Percentiles rank a stretch among this genome's conserved stretches.
These are phyloP conservation scores for Hystrix cristata DNA, from an alignment of 2,113 vertebrate genomes.

Conservation along the genomic window DNA sequence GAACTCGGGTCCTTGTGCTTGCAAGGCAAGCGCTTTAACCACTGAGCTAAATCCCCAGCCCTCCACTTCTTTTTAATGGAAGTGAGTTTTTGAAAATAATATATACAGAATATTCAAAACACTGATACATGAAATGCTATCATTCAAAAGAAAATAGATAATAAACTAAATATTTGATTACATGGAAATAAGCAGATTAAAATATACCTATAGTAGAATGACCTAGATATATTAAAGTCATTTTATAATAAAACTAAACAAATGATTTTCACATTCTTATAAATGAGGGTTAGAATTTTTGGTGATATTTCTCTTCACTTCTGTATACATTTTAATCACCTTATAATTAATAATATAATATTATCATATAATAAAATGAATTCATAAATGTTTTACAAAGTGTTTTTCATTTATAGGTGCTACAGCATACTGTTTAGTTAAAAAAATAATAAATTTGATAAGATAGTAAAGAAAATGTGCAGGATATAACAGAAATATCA, in stretches of 20 bases:
- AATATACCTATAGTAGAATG: not conserved
- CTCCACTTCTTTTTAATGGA: not conserved
- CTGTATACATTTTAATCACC: not conserved
- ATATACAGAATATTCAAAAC: not conserved
- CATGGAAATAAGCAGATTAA: not conserved
- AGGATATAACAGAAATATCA: not conserved
- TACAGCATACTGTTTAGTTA: not conserved
- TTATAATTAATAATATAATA: not conserved
- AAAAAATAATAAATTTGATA: not conserved
- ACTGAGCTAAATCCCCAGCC: no score
- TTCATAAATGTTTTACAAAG: not conserved
- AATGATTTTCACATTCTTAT: not conserved
- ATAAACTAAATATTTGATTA: not conserved
- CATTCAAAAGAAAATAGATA: slow-evolving; percentile 27
- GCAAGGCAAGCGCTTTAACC: no score
- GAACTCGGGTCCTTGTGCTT: no score
- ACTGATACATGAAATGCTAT: not conserved
- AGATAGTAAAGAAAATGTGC: not conserved
- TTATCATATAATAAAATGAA: not conserved
- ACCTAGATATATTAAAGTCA: not conserved
- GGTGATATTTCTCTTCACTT: not conserved
- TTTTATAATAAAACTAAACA: slow-evolving; percentile 21
- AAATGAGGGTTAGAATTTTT: not conserved
- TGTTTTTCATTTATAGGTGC: not conserved
- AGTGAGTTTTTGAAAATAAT: not conserved